Evolutionary conservation across 2,888 invertebrate species (phyloP), one percentile per base, ranked within the genome.

Genomic region (Galerucella pusilla): DNA sequence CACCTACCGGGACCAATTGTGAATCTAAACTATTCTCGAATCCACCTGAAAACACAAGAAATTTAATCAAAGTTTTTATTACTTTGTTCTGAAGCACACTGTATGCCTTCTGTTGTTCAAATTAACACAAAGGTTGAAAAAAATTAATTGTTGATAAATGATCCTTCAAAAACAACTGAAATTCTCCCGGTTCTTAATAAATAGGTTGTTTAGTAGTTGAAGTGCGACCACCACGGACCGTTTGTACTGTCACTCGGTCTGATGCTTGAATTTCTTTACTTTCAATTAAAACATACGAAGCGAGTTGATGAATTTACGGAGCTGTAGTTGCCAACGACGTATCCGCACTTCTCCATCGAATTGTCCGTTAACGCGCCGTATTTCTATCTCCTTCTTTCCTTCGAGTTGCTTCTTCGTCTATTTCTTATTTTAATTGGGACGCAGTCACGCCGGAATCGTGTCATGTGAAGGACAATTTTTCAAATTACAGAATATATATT

Each of bases 201-300:
- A 87, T 87, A 84, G 83, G 85, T 86, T 85, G 84, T 84, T 85
- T 85, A 85, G 85, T 86, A 86, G 87, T 86, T 84, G 86, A 86
- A 85, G 86, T 86, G 86, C 83, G 85, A 85, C 86, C 85, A 86
- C 85, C 86, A 85, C 83, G 86, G 84, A 80, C 85, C 86, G 86
- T 87, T 87, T 86, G 86, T 82, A 83, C 80, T 86, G 87, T 87
- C 87, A 84, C 83, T 83, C 83, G 87, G 84, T 85, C 85, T 80
- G 84, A 81, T 85, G 86, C 85, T 80, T 82, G 79, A 77, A 82
- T 83, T 80, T 83, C 82, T 84, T 81, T 83, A 83, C 83, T 82
- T 85, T 84, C 87, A 87, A 87, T 87, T 87, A 87, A 86, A 87
- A 86, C 85, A 83, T 86, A 86, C 84, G 86, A 84, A 83, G 81